Percentiles rank a stretch among this genome's conserved stretches.
These are phyloP conservation scores for Phrynocephalus vlangalii DNA, from an alignment of 2,797 vertebrate genomes.

Conservation along the genomic window DNA sequence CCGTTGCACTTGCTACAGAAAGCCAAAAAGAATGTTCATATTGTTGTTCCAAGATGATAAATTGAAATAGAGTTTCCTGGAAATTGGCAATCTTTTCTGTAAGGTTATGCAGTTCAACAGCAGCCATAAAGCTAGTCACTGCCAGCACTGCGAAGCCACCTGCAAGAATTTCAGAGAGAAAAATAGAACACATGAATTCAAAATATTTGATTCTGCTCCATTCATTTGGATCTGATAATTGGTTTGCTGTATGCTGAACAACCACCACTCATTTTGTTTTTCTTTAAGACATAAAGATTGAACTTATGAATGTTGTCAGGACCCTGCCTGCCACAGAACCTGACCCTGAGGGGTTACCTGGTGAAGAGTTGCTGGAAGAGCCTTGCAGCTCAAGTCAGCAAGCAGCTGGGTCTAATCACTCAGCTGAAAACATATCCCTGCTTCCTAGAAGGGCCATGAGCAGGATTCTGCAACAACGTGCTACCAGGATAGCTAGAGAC, in stretches of 20 bases:
- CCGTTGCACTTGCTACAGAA: slow-evolving; percentile 86
- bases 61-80: slow-evolving; percentile 87
- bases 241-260: neutral
- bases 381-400: no score
- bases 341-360: no score
- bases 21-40: slow-evolving; percentile 94
- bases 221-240: neutral
- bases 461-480: no score
- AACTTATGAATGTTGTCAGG: neutral
- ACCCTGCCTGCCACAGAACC: no score
- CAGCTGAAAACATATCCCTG: no score
- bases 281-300: neutral
- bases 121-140: slow-evolving; percentile 86
- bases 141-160: slow-evolving; percentile 83
- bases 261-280: neutral
- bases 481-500: no score
- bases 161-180: slow-evolving; percentile 68
- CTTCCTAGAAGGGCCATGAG: no score
- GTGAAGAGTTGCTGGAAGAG: no score
- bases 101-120: slow-evolving; percentile 83
- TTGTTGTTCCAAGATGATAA: slow-evolving; percentile 86
- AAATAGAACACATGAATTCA: slow-evolving; percentile 25
- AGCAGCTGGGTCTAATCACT: no score
- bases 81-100: slow-evolving; percentile 92
- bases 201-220: slow-evolving; percentile 14